Conservation (phyloP, 2,888 invertebrate species). For the Eucera pruinosa region DNA sequence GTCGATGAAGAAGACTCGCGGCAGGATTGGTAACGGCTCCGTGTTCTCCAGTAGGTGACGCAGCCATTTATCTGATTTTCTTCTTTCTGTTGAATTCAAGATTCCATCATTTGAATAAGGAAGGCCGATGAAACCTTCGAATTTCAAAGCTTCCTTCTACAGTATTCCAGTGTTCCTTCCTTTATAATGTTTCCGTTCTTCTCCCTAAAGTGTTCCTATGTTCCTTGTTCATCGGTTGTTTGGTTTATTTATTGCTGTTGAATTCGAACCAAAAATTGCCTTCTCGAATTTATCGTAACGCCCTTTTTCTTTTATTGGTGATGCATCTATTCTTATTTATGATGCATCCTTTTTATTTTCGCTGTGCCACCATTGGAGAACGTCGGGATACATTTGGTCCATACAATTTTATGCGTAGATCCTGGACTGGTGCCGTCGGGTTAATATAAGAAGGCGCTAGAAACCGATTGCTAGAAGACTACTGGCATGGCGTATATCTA, state of each 20-base stretch:
- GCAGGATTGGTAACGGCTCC: conserved; percentile 63
- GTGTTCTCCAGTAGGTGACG: conserved; percentile 56
- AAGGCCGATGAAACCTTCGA: too few species aligned
- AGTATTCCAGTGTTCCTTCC: background rate
- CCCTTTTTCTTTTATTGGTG: too few species aligned
- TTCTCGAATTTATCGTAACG: too few species aligned
- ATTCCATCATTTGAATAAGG: too few species aligned
- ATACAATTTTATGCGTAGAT: conserved; percentile 55
- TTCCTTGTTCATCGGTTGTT: background rate
- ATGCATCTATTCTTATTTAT: too few species aligned
- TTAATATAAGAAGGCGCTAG: conserved; percentile 71
- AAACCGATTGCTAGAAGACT: conserved; percentile 70
- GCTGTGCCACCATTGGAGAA: conserved; percentile 54
- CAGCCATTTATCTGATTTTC: background rate
- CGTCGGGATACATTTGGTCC: conserved; percentile 14
- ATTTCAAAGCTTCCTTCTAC: background rate
- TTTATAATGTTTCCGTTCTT: too few species aligned
- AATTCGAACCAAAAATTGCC: background rate
- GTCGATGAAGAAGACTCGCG: conserved; percentile 65
- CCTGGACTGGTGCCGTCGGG: conserved; percentile 62
- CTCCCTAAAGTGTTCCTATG: background rate
- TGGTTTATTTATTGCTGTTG: conserved; percentile 32
- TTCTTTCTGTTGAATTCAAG: background rate
- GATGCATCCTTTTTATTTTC: background rate
- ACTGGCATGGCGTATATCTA: conserved; percentile 70